phyloP scores from a whole-genome alignment of 2,888 invertebrate species.

The Dryadula phaetusa region DNA sequence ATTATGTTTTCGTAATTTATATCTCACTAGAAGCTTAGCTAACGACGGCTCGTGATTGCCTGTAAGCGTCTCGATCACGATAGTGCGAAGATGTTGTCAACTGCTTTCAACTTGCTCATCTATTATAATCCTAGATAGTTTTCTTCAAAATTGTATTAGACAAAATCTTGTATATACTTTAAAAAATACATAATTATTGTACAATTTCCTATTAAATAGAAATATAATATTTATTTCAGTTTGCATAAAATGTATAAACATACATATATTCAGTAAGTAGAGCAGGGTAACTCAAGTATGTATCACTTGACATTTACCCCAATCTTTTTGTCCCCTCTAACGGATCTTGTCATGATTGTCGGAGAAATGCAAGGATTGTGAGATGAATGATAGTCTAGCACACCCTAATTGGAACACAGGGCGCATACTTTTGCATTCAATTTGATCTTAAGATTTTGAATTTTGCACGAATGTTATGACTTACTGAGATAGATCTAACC shows the following conservation, averaged over 20 bases:
- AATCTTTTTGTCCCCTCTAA: conserved; percentile 35
- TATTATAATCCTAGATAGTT: conserved; percentile 5
- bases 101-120: conserved; percentile 26
- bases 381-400: conserved; percentile 36
- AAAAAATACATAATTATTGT: background rate
- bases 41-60: conserved; percentile 72
- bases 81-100: conserved; percentile 31
- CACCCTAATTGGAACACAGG: conserved; percentile 37
- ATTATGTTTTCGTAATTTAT: conserved; percentile 82
- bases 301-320: conserved; percentile 35
- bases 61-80: conserved; percentile 68
- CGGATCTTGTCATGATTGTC: conserved; percentile 35
- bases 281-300: conserved; percentile 18
- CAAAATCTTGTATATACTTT: background rate
- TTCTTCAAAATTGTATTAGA: background rate
- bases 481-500: background rate
- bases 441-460: conserved; percentile 17
- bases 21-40: conserved; percentile 75
- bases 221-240: background rate
- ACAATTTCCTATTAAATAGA: no score
- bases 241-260: background rate
- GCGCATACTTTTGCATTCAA: conserved; percentile 27
- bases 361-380: conserved; percentile 29
- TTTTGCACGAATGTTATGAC: conserved; percentile 1
- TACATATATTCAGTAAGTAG: conserved; percentile 5